These are phyloP conservation scores for Trachelus troglodyta DNA, from an alignment of 2,888 invertebrate species.

Conservation along the genomic window DNA sequence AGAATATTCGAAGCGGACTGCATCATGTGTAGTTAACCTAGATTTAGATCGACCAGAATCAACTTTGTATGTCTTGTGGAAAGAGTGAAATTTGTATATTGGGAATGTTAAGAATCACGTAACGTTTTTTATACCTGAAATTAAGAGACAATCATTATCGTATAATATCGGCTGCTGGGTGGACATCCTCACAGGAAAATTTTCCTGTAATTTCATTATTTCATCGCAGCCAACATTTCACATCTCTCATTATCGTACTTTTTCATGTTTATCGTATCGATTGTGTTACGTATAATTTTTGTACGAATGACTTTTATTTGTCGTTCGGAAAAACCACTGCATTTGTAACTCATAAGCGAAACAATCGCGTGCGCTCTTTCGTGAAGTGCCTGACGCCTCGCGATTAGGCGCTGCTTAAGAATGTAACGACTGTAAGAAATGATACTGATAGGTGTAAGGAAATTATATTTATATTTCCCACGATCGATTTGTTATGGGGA, in stretches of 20 bases:
- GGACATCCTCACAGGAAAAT: too few species aligned
- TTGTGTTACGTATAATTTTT: not conserved
- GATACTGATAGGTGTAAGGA: not conserved
- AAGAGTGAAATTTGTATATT: not conserved
- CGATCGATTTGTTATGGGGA: too few species aligned
- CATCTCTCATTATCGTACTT: not conserved
- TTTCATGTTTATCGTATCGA: not conserved
- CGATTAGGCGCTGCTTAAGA: not conserved
- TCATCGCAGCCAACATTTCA: too few species aligned
- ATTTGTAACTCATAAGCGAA: not conserved
- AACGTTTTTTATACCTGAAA: not conserved
- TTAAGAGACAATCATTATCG: not conserved
- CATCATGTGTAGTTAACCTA: not conserved
- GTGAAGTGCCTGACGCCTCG: not conserved
- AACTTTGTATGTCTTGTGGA: too few species aligned
- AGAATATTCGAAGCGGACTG: not conserved
- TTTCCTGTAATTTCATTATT: too few species aligned
- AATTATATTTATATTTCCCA: not conserved
- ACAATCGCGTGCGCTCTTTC: not conserved
- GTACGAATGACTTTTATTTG: not conserved
- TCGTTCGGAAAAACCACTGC: not conserved
- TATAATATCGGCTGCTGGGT: too few species aligned
- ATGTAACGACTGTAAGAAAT: not conserved
- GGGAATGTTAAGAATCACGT: not conserved
- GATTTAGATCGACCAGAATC: not conserved